Base-by-base conservation (phyloP, 2,113 vertebrate genomes). In the Plectropomus leopardus region DNA sequence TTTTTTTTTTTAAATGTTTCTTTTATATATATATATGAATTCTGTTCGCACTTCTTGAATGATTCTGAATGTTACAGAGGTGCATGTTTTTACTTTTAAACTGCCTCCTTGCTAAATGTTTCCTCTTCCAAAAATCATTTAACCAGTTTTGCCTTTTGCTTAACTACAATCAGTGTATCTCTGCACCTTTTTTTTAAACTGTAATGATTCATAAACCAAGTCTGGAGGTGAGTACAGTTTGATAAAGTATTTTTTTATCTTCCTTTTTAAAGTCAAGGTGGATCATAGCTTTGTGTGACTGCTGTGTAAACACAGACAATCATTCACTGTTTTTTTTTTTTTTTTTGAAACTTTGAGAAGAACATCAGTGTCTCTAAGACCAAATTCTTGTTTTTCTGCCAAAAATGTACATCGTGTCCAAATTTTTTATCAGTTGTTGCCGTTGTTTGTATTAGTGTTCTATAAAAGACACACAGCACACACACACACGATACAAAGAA, bases 161-260 rank as follows among this genome's bases (percentile, higher is more conserved):
- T 78, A 72, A 84, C 66, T 91, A 87, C 90, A 94, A 93, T 93
- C 92, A 92, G 73, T 85, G 26, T 89, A 72, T 92, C 61, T 84
- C 66, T 77, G 75, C 88, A 90, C 84, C 78, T 84, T 87, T 76
- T 73, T 70, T 51, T 40, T 40, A 40, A 88, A 77, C 88, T 48
- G 48, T 57, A 68, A 48, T 88, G 76, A 91, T 89, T 87, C 72
- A 82, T 69, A 83, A 81, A 85, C 86, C 57, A 73, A 79, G 83
- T 82, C 42, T 83, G 16, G 61, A 79, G 50, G 73, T 42, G 51
- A 77, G 63, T 53, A 36, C 61, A 26, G 60, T 75, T 66, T 32
- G 40, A 83, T 66, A 44, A 67, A 65, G 72, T 60, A 28, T 73
- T 80, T 60, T 71, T 45, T 65, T 58, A 4, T 42, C 30, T 86